phyloP scores from a whole-genome alignment of 2,888 invertebrate species.

The Catonia carolina region DNA sequence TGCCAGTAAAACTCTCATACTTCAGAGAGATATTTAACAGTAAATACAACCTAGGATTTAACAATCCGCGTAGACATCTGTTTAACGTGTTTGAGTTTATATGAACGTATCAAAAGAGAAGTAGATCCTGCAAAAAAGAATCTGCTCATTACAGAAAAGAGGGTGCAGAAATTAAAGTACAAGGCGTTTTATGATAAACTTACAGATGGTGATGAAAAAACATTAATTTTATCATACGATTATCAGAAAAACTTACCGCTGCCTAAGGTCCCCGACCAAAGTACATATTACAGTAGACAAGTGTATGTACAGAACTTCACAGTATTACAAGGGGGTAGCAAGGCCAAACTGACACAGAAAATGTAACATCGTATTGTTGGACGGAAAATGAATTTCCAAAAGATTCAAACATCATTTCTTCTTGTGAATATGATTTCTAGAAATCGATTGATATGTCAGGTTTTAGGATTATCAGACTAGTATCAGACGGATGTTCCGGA shows the following conservation, averaged over 20 bases:
- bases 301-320: slow-evolving; percentile 5
- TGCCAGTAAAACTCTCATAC: slow-evolving; percentile 13
- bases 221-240: slow-evolving; percentile 14
- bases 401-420: slow-evolving; percentile 38
- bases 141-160: slow-evolving; percentile 5
- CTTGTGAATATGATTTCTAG: slow-evolving; percentile 34
- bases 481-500: slow-evolving; percentile 25
- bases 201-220: slow-evolving; percentile 1
- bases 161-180: slow-evolving; percentile 9
- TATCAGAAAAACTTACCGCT: slow-evolving; percentile 10
- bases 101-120: slow-evolving; percentile 11
- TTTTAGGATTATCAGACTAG: slow-evolving; percentile 9
- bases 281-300: slow-evolving; percentile 15
- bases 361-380: slow-evolving; percentile 33
- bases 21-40: slow-evolving; percentile 12
- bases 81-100: not conserved
- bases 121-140: slow-evolving; percentile 10
- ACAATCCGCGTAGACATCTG: slow-evolving; percentile 6
- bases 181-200: slow-evolving; percentile 16
- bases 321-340: slow-evolving; percentile 5
- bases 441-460: slow-evolving; percentile 21
- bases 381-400: slow-evolving; percentile 37
- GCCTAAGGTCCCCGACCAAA: slow-evolving; percentile 10
- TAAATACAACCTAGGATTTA: slow-evolving; percentile 21
- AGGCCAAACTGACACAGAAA: slow-evolving; percentile 2